Evolutionary conservation across 2,113 vertebrate species (phyloP), one percentile per base, ranked within the genome.

Genomic region (Laticauda colubrina): DNA sequence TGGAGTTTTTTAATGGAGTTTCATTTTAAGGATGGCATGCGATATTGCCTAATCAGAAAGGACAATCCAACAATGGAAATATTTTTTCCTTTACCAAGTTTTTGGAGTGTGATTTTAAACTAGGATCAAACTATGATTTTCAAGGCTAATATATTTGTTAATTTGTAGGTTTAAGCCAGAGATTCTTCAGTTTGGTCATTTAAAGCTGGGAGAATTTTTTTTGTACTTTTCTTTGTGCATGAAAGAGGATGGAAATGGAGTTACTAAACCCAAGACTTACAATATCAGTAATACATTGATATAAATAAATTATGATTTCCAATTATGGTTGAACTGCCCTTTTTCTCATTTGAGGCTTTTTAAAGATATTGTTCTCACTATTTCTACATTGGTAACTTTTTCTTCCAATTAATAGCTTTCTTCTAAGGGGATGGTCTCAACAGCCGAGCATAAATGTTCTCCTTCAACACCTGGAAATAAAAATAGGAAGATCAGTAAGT

Each of bases 401-500:
- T 81, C n/a, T 39, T 95, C 96, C 94, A 93, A 89, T 96, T 96
- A 51, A 94, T 96, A 99, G 98, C 98, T 99, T 96, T 98, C 98
- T 5, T 99, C 99, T 15, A 99, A 98, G 93, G 98, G 98, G 18
- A 98, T 94, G 96, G 97, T 90, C 6, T 8, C 92, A 29, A 95
- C 98, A 69, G 96, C 97, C 20, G 97, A 98, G 89, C 91, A 92
- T 93, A 97, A 97, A 59, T 98, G 97, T 91, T 94, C 97, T 53
- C 91, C 97, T 8, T 85, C 97, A 45, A 93, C 96, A 4, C 96
- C 98, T 51, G 98, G 98, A 93, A 99, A 98, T 94, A 95, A 85
- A 94, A 99, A 98, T 96, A 98, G 98, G 93, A 99, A 99, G 95
- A 99, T 99, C 95, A 98, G 99, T 99, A 96, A 97, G 98, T 98